These are phyloP conservation scores for Zaprionus nigranus DNA, from an alignment of 1,140 invertebrate species.

Conservation along the genomic window DNA sequence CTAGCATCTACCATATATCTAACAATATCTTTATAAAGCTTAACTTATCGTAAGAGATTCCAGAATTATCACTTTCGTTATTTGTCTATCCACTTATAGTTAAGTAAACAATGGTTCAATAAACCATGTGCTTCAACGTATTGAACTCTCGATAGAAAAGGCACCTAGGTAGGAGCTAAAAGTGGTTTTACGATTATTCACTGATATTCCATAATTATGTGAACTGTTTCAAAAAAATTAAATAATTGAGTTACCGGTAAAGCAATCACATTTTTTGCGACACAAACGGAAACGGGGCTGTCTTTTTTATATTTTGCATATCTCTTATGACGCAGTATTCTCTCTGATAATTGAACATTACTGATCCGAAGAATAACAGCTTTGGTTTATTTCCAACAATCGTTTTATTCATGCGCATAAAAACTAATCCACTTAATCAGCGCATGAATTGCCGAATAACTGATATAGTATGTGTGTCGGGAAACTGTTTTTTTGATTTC, in stretches of 20 bases:
- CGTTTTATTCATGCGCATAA: constrained; percentile 5
- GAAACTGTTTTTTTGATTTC: background rate
- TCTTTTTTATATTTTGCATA: background rate
- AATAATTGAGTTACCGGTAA: background rate
- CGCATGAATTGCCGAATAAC: background rate
- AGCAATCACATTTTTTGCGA: background rate
- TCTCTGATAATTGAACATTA: background rate
- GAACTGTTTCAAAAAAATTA: background rate
- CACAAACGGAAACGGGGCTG: background rate
- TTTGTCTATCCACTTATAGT: background rate
- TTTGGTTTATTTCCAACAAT: constrained; percentile 4
- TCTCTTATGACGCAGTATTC: constrained; percentile 1
- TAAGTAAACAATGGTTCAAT: constrained; percentile 5
- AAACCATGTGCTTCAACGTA: background rate
- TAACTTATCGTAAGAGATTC: background rate
- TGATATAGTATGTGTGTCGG: background rate
- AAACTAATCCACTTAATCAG: constrained; percentile 16
- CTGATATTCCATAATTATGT: background rate
- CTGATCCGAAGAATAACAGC: background rate
- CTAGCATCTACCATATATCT: background rate
- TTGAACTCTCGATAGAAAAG: background rate
- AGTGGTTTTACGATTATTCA: background rate
- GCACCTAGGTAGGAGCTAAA: background rate
- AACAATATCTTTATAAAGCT: background rate
- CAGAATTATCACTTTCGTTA: background rate